Conservation (phyloP, 1,140 invertebrate genomes). For the Hyposmocoma kahamanoa region DNA sequence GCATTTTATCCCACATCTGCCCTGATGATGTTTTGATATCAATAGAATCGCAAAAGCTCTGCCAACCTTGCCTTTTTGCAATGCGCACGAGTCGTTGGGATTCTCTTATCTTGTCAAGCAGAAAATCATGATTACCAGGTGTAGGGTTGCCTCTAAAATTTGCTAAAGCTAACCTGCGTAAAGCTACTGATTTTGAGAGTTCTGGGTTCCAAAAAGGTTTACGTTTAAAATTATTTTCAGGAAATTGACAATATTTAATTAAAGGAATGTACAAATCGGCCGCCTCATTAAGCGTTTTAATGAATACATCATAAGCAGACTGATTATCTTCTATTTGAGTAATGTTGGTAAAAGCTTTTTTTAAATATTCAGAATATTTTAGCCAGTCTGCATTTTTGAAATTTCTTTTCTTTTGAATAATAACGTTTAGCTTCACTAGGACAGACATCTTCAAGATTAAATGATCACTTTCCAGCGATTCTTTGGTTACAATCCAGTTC, state of each 20-base stretch:
- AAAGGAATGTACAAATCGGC: neutral
- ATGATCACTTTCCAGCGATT: conserved; percentile 7
- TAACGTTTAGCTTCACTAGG: neutral
- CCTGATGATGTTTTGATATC: neutral
- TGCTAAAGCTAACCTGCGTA: neutral
- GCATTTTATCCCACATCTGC: conserved; percentile 5
- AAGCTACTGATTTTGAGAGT: neutral
- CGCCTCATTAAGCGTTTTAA: neutral
- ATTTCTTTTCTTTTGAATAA: neutral
- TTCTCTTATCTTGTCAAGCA: neutral
- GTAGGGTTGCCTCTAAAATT: neutral
- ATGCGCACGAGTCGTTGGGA: too few relatives aligned
- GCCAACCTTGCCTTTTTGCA: neutral
- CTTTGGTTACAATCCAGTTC: neutral
- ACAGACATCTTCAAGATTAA: conserved; percentile 4
- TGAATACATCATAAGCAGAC: neutral
- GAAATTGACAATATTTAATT: neutral
- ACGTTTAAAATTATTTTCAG: neutral
- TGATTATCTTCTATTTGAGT: neutral
- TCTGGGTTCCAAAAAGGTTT: conserved; percentile 3
- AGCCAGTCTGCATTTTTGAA: neutral
- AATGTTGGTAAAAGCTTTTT: neutral
- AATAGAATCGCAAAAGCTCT: neutral
- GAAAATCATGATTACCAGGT: neutral
- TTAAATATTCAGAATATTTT: neutral